Conservation (phyloP, 2,113 vertebrate species). For the Tyto alba region DNA sequence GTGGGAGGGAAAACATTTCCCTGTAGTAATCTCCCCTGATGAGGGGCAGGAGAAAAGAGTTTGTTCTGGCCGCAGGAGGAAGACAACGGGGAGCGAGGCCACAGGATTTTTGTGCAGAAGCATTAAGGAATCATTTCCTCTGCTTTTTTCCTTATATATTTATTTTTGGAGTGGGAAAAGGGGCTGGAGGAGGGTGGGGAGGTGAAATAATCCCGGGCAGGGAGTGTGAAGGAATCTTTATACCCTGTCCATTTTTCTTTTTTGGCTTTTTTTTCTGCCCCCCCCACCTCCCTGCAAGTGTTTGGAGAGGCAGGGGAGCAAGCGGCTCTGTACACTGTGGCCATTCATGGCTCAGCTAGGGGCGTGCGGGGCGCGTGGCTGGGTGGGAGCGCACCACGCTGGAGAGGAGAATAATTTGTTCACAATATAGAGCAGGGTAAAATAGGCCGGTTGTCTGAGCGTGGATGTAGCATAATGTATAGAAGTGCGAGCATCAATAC, state of each 20-base stretch:
- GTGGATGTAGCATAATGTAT: neutral
- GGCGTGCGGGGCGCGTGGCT: neutral
- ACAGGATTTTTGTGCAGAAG: neutral
- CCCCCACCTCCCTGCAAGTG: neutral
- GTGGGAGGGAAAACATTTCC: constrained; percentile 5
- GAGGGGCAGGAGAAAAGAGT: neutral
- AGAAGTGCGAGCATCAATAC: constrained; percentile 39
- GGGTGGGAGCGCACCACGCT: neutral
- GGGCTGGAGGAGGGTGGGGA: neutral
- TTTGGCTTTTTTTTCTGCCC: accelerated
- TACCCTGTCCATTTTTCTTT: neutral
- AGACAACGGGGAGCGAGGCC: neutral
- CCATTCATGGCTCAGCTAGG: constrained; percentile 63
- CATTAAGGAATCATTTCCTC: constrained; percentile 22
- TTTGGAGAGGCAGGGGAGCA: constrained; percentile 35
- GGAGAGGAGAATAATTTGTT: constrained; percentile 23
- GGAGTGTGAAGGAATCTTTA: constrained; percentile 33
- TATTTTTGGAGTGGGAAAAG: neutral
- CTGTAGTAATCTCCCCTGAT: accelerated
- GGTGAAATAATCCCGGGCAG: neutral
- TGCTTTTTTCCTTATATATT: neutral
- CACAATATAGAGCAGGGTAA: neutral
- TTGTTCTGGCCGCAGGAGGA: neutral
- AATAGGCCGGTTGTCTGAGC: constrained; percentile 58
- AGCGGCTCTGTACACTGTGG: constrained; percentile 50